Percentiles rank a stretch among this genome's conserved stretches.
Evolutionary conservation across 2,113 vertebrate species (phyloP).

Genomic region (Salminus brasiliensis): DNA sequence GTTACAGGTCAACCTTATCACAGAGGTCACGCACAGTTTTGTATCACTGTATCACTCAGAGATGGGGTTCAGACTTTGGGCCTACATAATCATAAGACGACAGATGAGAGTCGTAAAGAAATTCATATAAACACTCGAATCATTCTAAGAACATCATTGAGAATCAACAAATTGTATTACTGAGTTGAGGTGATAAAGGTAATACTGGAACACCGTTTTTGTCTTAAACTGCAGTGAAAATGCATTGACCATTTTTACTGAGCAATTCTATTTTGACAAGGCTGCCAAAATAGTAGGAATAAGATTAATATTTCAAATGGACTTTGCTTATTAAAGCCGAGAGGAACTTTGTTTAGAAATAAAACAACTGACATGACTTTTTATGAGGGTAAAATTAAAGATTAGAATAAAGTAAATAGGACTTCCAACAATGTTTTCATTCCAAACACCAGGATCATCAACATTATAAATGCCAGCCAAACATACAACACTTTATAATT

Average conservation of each 20-base stretch:
- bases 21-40: slow-evolving; percentile 55
- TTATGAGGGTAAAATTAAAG: not conserved
- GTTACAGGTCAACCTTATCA: not conserved
- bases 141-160: no score
- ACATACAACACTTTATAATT: no score
- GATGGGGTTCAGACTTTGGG: not conserved
- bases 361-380: not conserved
- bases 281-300: not conserved
- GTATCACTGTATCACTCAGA: slow-evolving; percentile 45
- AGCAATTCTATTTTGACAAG: not conserved
- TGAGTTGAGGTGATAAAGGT: not conserved
- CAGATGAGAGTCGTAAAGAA: not conserved
- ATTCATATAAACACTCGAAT: not conserved
- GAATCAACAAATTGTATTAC: not conserved
- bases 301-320: not conserved
- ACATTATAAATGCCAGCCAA: not conserved
- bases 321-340: not conserved
- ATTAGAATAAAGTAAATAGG: not conserved
- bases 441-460: no score
- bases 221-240: not conserved
- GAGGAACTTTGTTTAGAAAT: not conserved
- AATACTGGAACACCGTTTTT: not conserved
- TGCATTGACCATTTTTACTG: not conserved
- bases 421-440: not conserved
- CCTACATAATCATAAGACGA: not conserved